Conservation (phyloP, 2,888 invertebrate species). For the Aproaerema taeniolella region DNA sequence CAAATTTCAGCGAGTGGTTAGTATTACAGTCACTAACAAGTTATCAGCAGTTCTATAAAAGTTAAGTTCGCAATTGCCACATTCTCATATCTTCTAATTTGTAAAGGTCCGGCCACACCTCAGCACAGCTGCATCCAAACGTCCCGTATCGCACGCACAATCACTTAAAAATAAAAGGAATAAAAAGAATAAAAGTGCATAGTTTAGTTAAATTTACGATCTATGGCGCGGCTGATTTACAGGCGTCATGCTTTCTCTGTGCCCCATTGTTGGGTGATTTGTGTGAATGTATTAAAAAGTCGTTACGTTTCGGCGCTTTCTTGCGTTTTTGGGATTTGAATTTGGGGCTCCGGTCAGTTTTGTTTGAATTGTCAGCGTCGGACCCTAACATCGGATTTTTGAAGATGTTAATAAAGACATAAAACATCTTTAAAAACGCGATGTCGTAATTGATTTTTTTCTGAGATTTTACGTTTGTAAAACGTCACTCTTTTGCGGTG, state of each 20-base stretch:
- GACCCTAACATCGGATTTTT: too few species aligned
- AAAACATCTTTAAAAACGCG: too few species aligned
- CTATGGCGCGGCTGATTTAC: slow-evolving; percentile 48
- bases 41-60: too few species aligned
- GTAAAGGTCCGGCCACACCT: background rate
- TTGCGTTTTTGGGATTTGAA: background rate
- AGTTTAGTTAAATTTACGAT: slow-evolving; percentile 60
- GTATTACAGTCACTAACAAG: too few species aligned
- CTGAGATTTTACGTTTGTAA: too few species aligned
- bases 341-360: too few species aligned
- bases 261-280: slow-evolving; percentile 14
- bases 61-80: too few species aligned
- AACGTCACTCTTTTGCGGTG: too few species aligned
- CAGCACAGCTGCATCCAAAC: slow-evolving; percentile 32
- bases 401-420: too few species aligned
- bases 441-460: too few species aligned
- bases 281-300: slow-evolving; percentile 17
- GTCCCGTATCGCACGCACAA: slow-evolving; percentile 31
- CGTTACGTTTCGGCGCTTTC: background rate
- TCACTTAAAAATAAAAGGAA: slow-evolving; percentile 22
- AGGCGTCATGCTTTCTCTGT: slow-evolving; percentile 33
- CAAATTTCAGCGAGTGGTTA: too few species aligned
- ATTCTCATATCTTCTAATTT: background rate
- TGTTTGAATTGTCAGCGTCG: too few species aligned
- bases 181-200: slow-evolving; percentile 47